phyloP scores from a whole-genome alignment of 2,797 vertebrate genomes.

The Gobionotothen gibberifrons region DNA sequence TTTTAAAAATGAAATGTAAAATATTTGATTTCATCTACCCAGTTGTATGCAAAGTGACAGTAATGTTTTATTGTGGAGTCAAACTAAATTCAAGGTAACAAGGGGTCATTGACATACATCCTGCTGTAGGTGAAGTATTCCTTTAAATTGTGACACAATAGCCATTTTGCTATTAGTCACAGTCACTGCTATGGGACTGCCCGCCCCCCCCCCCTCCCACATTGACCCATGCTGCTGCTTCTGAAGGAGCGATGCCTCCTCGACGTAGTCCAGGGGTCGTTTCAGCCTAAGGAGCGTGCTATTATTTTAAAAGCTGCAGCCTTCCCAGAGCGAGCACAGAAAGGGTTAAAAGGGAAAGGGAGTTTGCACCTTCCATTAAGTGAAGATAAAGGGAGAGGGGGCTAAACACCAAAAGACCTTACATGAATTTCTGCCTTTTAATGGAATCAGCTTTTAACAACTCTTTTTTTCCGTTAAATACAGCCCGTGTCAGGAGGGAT shows the following conservation, averaged over 20 bases:
- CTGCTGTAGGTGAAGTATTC: too few species aligned
- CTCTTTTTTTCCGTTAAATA: conserved; percentile 99
- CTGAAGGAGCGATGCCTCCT: conserved; percentile 33
- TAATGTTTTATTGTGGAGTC: too few species aligned
- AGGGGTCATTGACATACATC: too few species aligned
- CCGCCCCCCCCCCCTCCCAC: not conserved
- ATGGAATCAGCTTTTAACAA: conserved; percentile 98
- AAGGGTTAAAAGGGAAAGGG: conserved; percentile 64
- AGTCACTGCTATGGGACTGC: conserved; percentile 29
- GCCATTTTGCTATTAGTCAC: conserved; percentile 15
- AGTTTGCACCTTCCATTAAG: conserved; percentile 86
- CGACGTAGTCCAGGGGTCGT: conserved; percentile 21
- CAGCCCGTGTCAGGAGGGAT: conserved; percentile 96
- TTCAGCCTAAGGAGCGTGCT: conserved; percentile 63
- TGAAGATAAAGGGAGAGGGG: conserved; percentile 90
- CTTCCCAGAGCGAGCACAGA: conserved; percentile 44
- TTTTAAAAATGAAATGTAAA: too few species aligned
- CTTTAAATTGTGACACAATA: conserved; percentile 8
- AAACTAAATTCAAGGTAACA: too few species aligned
- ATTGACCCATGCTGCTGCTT: conserved; percentile 31
- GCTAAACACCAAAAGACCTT: conserved; percentile 94
- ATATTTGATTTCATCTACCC: too few species aligned
- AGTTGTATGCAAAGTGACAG: too few species aligned
- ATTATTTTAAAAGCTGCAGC: conserved; percentile 67
- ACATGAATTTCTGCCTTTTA: conserved; percentile 93